Conservation (phyloP, 35 echinoderm and acorn worm genomes). For the Amphiura filiformis region DNA sequence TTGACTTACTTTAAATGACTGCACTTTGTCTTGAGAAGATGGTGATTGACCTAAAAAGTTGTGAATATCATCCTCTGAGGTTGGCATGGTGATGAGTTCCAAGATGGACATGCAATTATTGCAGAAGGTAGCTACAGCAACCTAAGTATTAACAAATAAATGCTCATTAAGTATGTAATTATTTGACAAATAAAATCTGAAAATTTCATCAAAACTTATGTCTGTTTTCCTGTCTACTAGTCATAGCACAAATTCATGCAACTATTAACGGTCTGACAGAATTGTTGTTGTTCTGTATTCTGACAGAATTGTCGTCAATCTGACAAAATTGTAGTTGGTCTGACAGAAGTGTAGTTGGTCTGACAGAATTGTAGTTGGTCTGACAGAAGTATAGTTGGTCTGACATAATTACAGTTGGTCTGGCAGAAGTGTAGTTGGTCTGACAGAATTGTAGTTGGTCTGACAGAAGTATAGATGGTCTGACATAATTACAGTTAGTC, state of each 20-base stretch:
- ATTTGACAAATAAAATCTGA: too few relatives aligned
- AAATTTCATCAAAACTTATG: neutral
- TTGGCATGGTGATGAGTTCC: slow-evolving; percentile 86
- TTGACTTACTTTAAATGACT: slow-evolving; percentile 58
- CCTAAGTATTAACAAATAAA: slow-evolving; percentile 9
- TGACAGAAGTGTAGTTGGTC: too few relatives aligned
- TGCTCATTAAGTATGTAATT: neutral
- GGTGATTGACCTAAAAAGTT: slow-evolving; percentile 65
- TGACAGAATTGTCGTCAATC: too few relatives aligned
- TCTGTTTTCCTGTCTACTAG: neutral
- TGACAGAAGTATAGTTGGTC: too few relatives aligned
- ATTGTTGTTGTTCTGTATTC: too few relatives aligned
- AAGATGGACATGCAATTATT: slow-evolving; percentile 65
- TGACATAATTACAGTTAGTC: too few relatives aligned
- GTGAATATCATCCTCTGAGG: slow-evolving; percentile 62
- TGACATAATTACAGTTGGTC: too few relatives aligned
- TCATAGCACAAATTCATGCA: neutral
- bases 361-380: too few relatives aligned
- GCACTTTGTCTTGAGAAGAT: slow-evolving; percentile 45
- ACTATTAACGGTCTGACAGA: neutral
- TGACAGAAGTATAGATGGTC: too few relatives aligned
- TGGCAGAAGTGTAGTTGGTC: too few relatives aligned
- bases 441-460: too few relatives aligned
- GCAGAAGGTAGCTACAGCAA: slow-evolving; percentile 48
- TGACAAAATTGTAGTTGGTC: too few relatives aligned